These are phyloP conservation scores for Neofelis nebulosa DNA, from an alignment of 2,113 vertebrate genomes.

Conservation along the genomic window DNA sequence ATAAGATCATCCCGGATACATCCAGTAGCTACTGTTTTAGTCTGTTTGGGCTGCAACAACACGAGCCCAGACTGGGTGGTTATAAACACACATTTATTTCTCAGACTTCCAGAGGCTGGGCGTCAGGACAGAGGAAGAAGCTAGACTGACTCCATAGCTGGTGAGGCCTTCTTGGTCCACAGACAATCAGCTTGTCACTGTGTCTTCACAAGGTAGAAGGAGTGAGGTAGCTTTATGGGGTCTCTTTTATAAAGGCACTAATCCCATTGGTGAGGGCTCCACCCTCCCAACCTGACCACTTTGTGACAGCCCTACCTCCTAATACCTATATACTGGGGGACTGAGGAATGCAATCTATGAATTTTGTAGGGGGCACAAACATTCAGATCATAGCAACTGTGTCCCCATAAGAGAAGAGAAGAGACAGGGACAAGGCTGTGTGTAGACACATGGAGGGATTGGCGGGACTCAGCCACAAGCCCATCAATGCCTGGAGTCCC, in stretches of 20 bases:
- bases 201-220: accelerated
- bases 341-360: not conserved
- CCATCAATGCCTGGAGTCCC: not conserved
- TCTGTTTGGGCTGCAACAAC: accelerated
- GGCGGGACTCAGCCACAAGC: not conserved
- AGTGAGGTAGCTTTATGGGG: not conserved
- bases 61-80: accelerated
- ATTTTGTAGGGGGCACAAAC: not conserved
- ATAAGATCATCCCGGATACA: not conserved
- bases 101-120: not conserved
- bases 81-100: accelerated
- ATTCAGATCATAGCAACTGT: not conserved
- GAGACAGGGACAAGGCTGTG: not conserved
- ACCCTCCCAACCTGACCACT: not conserved
- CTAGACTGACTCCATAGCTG: too few species aligned
- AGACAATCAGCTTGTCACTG: accelerated
- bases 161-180: not conserved
- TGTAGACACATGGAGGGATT: not conserved
- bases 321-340: not conserved
- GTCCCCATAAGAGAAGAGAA: not conserved
- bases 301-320: not conserved
- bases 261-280: not conserved
- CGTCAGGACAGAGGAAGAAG: accelerated
- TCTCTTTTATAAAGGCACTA: not conserved
- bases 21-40: accelerated